Base-by-base conservation (phyloP, 2,113 vertebrate genomes). In the Periophthalmus modestus region DNA sequence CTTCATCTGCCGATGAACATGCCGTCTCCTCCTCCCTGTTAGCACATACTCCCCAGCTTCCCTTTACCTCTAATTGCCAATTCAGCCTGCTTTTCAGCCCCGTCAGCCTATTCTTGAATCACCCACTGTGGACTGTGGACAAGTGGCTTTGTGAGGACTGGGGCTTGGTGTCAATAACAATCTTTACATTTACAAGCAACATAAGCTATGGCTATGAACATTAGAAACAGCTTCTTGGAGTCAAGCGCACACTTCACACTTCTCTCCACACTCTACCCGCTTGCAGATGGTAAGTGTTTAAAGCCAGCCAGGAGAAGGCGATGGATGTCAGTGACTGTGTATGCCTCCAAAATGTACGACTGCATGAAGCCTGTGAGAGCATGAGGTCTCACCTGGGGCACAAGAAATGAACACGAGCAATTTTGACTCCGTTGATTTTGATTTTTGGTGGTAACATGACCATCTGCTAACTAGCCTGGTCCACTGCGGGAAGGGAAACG, bases 401-500 rank as follows among this genome's bases (percentile, higher is more conserved):
- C 88, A 85, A 92, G 93, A 93, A 94, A 95, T 93, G 81, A 95
- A 93, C 91, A 77, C 90, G 87, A 90, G 94, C 93, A 90, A 85
- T 94, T 94, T 94, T 95, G 90, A 92, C 89, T 61, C 90, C 71
- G 0, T 89, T 93, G 93, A 92, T 95, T 96, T 95, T 93, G 89
- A 82, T 94, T 93, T 57, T 95, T 91, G 90, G 93, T 93, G 92
- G 93, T 83, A 91, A 92, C 71, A 72, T 90, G 72, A 65, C 95
- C 95, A 96, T 95, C 96, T 97, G 96, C 92, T 92, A 91, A 85
- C 87, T 5, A 89, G 86, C 23, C 76, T 91, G 85, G 89, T 93
- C 90, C 90, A 87, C 80, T 3, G 75, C 71, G 69, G 68, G 63
- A 43, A 71, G 55, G 34, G 71, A 85, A 50, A 55, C 62, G 59